Percentiles rank a stretch among this genome's conserved stretches.
Evolutionary conservation across 92 coral and sea anemone genomes (phyloP).

Genomic region (Montipora capitata): DNA sequence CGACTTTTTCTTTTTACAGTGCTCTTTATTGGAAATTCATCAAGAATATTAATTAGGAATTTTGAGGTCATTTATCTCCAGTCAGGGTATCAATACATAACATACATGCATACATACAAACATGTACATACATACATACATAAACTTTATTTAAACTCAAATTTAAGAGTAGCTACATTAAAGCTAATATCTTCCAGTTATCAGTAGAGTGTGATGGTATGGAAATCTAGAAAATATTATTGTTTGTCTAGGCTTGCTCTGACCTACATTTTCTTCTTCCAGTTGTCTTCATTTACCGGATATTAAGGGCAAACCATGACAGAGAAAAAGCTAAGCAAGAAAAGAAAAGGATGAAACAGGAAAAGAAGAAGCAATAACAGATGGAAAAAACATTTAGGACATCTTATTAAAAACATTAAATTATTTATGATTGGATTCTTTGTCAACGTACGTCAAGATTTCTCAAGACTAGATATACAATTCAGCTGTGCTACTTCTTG

Average conservation of each 20-base stretch:
- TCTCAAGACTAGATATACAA: not conserved
- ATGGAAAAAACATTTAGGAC: conserved; percentile 1
- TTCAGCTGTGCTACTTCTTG: not conserved
- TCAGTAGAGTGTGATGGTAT: too few species aligned
- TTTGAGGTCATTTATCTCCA: too few species aligned
- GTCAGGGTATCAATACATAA: too few species aligned
- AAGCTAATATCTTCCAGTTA: too few species aligned
- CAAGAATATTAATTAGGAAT: too few species aligned
- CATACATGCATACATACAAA: too few species aligned
- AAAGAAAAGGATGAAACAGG: conserved; percentile 90
- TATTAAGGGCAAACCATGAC: conserved; percentile 91
- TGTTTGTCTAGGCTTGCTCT: not conserved
- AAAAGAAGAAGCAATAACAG: conserved; percentile 90
- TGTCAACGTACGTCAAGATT: too few species aligned
- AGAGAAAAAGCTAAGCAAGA: conserved; percentile 89
- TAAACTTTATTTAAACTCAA: too few species aligned
- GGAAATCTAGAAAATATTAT: not conserved
- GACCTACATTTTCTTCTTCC: conserved; percentile 27
- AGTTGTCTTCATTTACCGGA: conserved; percentile 91
- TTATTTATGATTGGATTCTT: not conserved
- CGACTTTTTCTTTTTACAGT: too few species aligned
- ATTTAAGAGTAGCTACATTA: too few species aligned
- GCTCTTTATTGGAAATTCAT: too few species aligned
- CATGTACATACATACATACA: too few species aligned
- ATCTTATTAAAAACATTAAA: not conserved